Evolutionary conservation across 2,888 invertebrate species (phyloP).

Genomic region (Dynastes grantii): DNA sequence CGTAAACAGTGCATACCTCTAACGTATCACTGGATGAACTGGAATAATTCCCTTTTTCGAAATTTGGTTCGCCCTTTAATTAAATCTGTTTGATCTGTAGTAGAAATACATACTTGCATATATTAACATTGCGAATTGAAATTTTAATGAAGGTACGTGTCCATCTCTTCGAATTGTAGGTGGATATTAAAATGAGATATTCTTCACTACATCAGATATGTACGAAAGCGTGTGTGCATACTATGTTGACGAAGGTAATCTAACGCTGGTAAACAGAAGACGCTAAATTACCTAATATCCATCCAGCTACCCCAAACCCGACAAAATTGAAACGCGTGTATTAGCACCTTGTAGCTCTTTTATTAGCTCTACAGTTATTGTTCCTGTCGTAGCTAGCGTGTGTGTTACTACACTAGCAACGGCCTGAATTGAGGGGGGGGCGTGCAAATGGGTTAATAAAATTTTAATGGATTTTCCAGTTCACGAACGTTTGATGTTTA

Average conservation of each 20-base stretch:
- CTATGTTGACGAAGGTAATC: not conserved
- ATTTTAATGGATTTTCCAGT: slow-evolving; percentile 41
- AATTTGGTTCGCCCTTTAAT: too few species aligned
- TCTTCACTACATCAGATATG: not conserved
- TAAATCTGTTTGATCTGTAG: too few species aligned
- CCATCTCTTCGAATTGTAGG: not conserved
- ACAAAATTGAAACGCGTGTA: slow-evolving; percentile 6
- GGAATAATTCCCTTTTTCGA: too few species aligned
- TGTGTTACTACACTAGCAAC: not conserved
- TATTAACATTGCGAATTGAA: not conserved
- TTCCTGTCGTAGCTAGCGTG: not conserved
- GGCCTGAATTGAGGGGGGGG: not conserved
- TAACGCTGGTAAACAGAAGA: not conserved
- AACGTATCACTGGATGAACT: too few species aligned
- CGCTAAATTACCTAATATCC: slow-evolving; percentile 6
- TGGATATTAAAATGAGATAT: not conserved
- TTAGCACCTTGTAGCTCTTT: not conserved
- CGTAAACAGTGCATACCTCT: too few species aligned
- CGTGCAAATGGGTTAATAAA: slow-evolving; percentile 35
- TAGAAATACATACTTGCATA: too few species aligned
- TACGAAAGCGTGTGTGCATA: not conserved
- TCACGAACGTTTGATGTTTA: slow-evolving; percentile 42
- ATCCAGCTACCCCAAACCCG: not conserved
- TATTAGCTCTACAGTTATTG: not conserved
- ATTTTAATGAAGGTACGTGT: not conserved